These are phyloP conservation scores for Stegodyphus dumicola DNA, from an alignment of 1,140 invertebrate species.

Conservation along the genomic window DNA sequence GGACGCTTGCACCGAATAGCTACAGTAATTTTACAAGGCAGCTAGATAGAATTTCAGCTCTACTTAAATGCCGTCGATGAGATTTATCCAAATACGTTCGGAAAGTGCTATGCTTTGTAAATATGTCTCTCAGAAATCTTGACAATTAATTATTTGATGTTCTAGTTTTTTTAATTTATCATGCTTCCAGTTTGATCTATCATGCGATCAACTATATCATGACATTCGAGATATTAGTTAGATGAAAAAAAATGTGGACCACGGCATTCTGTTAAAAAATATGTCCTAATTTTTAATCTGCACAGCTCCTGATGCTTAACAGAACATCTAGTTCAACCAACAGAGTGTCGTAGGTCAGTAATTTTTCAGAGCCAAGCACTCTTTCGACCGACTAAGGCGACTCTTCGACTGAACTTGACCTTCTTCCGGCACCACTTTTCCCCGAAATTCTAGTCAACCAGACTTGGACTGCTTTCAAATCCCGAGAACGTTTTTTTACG, in stretches of 20 bases:
- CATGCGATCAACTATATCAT: no score
- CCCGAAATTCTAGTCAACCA: not conserved
- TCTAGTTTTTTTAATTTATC: no score
- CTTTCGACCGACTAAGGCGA: not conserved
- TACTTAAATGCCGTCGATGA: no score
- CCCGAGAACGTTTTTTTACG: not conserved
- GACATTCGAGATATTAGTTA: not conserved
- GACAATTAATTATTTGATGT: no score
- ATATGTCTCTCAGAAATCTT: no score
- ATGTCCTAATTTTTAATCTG: constrained; percentile 11
- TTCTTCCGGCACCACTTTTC: constrained; percentile 22
- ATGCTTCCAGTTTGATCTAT: no score
- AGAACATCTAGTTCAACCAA: not conserved
- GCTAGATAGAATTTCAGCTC: no score
- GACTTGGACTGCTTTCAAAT: constrained; percentile 38
- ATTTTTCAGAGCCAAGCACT: constrained; percentile 9
- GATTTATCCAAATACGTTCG: no score
- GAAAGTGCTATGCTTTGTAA: no score
- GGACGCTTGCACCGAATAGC: no score
- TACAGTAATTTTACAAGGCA: no score
- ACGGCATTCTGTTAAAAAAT: not conserved
- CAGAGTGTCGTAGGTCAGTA: not conserved
- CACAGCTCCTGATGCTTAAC: not conserved
- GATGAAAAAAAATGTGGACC: not conserved
- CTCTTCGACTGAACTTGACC: constrained; percentile 27